Conservation (phyloP, 2,888 invertebrate species). For the Dascillus cervinus region DNA sequence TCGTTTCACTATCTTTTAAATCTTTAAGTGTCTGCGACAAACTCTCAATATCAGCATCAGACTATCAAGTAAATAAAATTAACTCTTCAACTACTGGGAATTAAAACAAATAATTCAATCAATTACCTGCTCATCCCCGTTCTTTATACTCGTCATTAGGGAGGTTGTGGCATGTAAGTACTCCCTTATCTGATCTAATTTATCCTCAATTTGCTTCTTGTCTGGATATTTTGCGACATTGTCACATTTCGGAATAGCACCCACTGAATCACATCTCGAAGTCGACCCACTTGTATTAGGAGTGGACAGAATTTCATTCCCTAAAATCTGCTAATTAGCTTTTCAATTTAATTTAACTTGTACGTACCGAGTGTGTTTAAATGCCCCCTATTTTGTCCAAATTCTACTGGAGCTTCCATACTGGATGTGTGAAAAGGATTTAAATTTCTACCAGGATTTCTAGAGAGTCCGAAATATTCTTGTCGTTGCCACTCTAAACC, state of each 20-base stretch:
- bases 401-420: constrained; percentile 25
- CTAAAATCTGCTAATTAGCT: constrained; percentile 12
- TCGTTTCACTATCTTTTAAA: constrained; percentile 62
- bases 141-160: constrained; percentile 61
- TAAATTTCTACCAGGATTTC: constrained; percentile 29
- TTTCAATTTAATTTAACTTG: too few relatives aligned
- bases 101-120: too few relatives aligned
- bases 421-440: constrained; percentile 21
- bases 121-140: constrained; percentile 57
- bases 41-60: too few relatives aligned
- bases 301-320: constrained; percentile 29
- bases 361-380: too few relatives aligned
- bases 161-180: constrained; percentile 64
- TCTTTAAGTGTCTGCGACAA: constrained; percentile 60
- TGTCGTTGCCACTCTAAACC: constrained; percentile 28
- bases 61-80: too few relatives aligned
- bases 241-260: constrained; percentile 38
- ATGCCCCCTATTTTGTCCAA: constrained; percentile 17
- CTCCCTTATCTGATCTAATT: constrained; percentile 63
- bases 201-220: constrained; percentile 59
- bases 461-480: constrained; percentile 17
- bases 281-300: constrained; percentile 33
- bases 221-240: constrained; percentile 51
- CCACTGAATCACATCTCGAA: constrained; percentile 36
- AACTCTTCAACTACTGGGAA: too few relatives aligned